Evolutionary conservation across 1,140 invertebrate genomes (phyloP).

Genomic region (Drosophila setifemur): DNA sequence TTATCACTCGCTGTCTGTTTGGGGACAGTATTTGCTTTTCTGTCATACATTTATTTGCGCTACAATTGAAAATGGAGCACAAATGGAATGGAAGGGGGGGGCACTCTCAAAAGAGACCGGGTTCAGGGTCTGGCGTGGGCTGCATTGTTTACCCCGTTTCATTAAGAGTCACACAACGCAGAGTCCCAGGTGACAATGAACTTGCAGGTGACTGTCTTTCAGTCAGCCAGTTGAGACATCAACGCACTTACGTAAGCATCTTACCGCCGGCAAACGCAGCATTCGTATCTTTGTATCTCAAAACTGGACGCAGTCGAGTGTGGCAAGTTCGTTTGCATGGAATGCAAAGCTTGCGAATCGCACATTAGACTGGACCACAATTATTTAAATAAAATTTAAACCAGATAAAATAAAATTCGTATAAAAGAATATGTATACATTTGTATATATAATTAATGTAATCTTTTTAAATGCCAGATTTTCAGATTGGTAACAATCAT

Average conservation of each 20-base stretch:
- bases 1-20: slow-evolving; percentile 31
- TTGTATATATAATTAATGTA: too few relatives aligned
- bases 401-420: background rate
- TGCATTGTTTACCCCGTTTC: slow-evolving; percentile 10
- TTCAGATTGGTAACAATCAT: too few relatives aligned
- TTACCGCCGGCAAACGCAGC: background rate
- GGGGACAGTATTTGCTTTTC: slow-evolving; percentile 43
- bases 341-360: background rate
- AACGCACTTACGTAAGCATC: slow-evolving; percentile 42
- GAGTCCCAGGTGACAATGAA: slow-evolving; percentile 65
- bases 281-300: slow-evolving; percentile 23
- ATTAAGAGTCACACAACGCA: slow-evolving; percentile 7
- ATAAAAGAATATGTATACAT: too few relatives aligned
- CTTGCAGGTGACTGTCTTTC: slow-evolving; percentile 39
- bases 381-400: too few relatives aligned
- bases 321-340: slow-evolving; percentile 58
- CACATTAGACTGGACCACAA: background rate
- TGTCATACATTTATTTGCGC: slow-evolving; percentile 63
- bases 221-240: slow-evolving; percentile 6
- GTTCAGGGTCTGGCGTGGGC: slow-evolving; percentile 43
- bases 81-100: background rate
- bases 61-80: slow-evolving; percentile 57
- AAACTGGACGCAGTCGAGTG: slow-evolving; percentile 53
- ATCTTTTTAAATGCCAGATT: too few relatives aligned
- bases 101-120: background rate